Percentiles rank a stretch among this genome's conserved stretches.
phyloP scores from a whole-genome alignment of 2,888 invertebrate genomes.

The Iphiclides podalirius region DNA sequence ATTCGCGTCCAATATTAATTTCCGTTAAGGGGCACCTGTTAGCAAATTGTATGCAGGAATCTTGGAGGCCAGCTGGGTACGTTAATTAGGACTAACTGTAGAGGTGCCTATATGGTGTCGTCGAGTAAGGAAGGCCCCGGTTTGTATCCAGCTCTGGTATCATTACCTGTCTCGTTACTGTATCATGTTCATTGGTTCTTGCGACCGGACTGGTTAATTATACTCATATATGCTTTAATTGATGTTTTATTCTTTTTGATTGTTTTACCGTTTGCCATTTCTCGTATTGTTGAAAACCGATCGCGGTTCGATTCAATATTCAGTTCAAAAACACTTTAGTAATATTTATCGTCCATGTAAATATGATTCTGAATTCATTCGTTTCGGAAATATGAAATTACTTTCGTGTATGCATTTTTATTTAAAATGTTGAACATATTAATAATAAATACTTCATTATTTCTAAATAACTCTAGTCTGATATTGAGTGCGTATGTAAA shows the following conservation, averaged over 20 bases:
- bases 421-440: too few species aligned
- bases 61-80: conserved; percentile 26
- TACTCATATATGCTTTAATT: conserved; percentile 7
- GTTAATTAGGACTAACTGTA: conserved; percentile 34
- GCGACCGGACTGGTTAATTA: conserved; percentile 10
- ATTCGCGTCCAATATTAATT: conserved; percentile 20
- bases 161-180: conserved; percentile 22
- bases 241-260: conserved; percentile 1
- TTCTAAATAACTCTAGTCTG: too few species aligned
- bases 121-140: conserved; percentile 14
- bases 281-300: too few species aligned
- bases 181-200: conserved; percentile 15
- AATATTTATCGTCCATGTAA: too few species aligned
- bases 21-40: conserved; percentile 17
- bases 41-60: conserved; percentile 23
- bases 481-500: too few species aligned
- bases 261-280: not conserved
- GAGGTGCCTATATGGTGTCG: conserved; percentile 29
- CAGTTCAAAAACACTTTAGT: too few species aligned
- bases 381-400: too few species aligned
- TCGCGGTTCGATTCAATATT: too few species aligned
- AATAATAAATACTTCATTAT: too few species aligned
- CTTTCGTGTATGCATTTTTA: too few species aligned
- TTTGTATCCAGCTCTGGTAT: conserved; percentile 8
- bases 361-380: too few species aligned